phyloP scores from a whole-genome alignment of 2,888 invertebrate genomes.

The Megaustenia siamemsis region DNA sequence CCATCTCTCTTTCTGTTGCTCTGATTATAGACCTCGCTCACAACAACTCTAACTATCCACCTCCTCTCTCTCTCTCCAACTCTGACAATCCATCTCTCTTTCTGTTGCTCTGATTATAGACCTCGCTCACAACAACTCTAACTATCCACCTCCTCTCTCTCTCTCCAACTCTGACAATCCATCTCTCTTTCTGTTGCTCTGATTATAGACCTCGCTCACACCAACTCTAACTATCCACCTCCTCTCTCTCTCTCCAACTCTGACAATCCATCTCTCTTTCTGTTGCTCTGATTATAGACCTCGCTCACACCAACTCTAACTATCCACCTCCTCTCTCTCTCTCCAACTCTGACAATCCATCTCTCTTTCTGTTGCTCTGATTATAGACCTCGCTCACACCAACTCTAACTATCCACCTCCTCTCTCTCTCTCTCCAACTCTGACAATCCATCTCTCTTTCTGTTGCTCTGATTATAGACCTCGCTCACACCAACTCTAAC shows the following conservation, averaged over 20 bases:
- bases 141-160: too few species aligned
- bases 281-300: neutral
- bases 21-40: too few species aligned
- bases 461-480: neutral
- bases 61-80: too few species aligned
- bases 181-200: neutral
- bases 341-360: slow-evolving; percentile 3
- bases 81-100: too few species aligned
- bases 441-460: neutral
- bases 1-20: too few species aligned
- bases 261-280: neutral
- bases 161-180: neutral
- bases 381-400: neutral
- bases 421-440: slow-evolving; percentile 8
- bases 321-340: neutral
- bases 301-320: slow-evolving; percentile 8
- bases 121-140: too few species aligned
- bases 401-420: slow-evolving; percentile 4
- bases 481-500: too few species aligned
- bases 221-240: neutral
- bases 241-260: neutral
- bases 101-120: too few species aligned
- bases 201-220: too few species aligned
- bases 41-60: too few species aligned
- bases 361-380: slow-evolving; percentile 11